Base-by-base conservation (phyloP, 2,888 invertebrate genomes). In the Tenthredo amoena region DNA sequence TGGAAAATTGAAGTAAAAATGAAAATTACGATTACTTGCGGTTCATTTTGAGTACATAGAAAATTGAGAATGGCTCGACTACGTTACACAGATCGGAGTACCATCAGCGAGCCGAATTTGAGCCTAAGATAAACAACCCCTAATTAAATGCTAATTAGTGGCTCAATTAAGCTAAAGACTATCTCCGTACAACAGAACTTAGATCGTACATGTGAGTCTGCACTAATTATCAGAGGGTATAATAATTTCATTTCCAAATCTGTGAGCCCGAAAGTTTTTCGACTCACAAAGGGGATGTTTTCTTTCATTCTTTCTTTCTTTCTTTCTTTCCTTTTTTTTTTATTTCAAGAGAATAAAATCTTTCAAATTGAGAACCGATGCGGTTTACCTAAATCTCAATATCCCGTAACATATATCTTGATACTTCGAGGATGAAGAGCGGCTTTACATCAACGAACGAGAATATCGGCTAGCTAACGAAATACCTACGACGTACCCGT, bases 41-140 rank as follows among this genome's bases (percentile, higher is more conserved):
- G 77, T 77, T 10, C 15, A 62, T 62, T 15, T 18, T 55, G 18
- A 2, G 37, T 37, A 26, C 34, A 79, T 5, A 79, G 79, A 79
- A 79, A 37, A 37, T 37, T 58, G 31, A 79, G 37, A 79, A 79
- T n/a, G 1, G 37, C 58, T 58, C 37, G n/a, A 7, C 1, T 50
- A 18, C 47, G 40, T 10, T 10, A 58, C 58, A n/a, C 31, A 79
- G 31, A 55, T 58, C 1, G 58, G 55, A 58, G 55, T 79, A 3
- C 37, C 55, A 10, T 77, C 77, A 55, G 55, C 77, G 2, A n/a
- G 26, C 5, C 55, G 77, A 55, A 55, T 77, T 77, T 77, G 77
- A 50, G 34, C 37, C 58, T 58, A 55, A 47, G 37, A 79, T n/a
- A 55, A n/a, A 26, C 43, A 43, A 18, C 71, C 37, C 71, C 37